These are phyloP conservation scores for Hydrocynus forskahlii DNA, from an alignment of 2,797 vertebrate genomes.

Conservation along the genomic window DNA sequence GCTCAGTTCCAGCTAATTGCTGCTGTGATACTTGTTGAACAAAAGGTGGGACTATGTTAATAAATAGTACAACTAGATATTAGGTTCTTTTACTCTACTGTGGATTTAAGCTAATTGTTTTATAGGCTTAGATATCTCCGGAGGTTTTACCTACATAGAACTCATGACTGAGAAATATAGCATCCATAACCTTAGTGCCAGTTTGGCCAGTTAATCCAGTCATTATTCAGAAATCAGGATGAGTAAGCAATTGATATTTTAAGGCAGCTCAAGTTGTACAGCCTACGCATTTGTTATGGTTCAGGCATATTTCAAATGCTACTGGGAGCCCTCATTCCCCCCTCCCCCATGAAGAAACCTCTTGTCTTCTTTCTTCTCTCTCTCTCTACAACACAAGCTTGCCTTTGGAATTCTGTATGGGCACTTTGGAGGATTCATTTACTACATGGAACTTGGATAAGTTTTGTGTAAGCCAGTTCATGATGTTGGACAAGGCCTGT, in stretches of 20 bases:
- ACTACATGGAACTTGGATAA: constrained; percentile 57
- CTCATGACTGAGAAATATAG: neutral
- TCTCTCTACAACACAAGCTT: constrained; percentile 27
- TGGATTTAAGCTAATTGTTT: neutral
- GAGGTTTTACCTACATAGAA: neutral
- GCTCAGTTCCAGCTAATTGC: neutral
- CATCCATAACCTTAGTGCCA: neutral
- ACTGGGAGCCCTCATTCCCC: too few species aligned
- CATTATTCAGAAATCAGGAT: neutral
- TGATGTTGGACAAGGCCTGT: constrained; percentile 15
- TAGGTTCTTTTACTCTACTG: neutral
- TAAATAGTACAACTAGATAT: neutral
- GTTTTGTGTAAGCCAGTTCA: constrained; percentile 11
- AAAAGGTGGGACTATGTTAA: neutral
- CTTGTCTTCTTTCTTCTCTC: constrained; percentile 22
- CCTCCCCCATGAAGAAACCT: too few species aligned
- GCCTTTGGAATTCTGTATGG: constrained; percentile 24
- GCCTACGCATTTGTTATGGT: constrained; percentile 9
- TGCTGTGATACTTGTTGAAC: neutral
- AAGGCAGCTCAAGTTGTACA: too few species aligned
- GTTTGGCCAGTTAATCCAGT: neutral
- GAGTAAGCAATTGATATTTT: neutral
- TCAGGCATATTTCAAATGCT: constrained; percentile 11
- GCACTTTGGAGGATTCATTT: constrained; percentile 42
- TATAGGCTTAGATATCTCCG: neutral